phyloP scores from a whole-genome alignment of 2,113 vertebrate genomes.

The Baryphthengus martii region DNA sequence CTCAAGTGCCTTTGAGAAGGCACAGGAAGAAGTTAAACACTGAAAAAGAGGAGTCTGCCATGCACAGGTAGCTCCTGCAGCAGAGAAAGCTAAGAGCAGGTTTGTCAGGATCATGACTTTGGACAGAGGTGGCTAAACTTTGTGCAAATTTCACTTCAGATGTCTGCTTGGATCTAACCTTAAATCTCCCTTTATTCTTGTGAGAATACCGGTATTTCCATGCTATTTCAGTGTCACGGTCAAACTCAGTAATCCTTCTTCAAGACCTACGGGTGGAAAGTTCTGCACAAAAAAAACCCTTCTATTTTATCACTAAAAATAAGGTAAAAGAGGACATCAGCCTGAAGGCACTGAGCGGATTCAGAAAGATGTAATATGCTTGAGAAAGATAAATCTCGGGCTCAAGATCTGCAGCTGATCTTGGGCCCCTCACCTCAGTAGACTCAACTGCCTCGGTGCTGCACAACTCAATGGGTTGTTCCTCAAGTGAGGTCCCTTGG shows the following conservation, averaged over 20 bases:
- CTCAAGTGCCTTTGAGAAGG: neutral
- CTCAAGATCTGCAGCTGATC: neutral
- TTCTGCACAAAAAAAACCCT: neutral
- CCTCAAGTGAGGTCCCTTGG: neutral
- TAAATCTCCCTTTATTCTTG: neutral
- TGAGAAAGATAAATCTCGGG: neutral
- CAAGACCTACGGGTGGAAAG: neutral
- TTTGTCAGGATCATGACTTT: neutral
- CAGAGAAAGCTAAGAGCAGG: neutral
- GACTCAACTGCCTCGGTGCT: neutral
- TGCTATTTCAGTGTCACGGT: neutral
- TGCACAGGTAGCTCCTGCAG: neutral
- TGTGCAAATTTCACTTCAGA: neutral
- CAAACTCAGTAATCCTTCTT: neutral
- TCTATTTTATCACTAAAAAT: neutral
- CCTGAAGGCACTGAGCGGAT: neutral
- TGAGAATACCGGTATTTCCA: neutral
- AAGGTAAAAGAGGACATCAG: neutral
- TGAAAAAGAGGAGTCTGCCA: neutral
- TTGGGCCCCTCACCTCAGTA: neutral
- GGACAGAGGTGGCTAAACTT: neutral
- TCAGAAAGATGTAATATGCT: neutral
- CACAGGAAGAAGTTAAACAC: neutral
- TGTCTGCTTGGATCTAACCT: neutral
- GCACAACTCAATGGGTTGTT: fast-evolving